Base-by-base conservation (phyloP, 2,888 invertebrate genomes). In the Spodoptera picta region DNA sequence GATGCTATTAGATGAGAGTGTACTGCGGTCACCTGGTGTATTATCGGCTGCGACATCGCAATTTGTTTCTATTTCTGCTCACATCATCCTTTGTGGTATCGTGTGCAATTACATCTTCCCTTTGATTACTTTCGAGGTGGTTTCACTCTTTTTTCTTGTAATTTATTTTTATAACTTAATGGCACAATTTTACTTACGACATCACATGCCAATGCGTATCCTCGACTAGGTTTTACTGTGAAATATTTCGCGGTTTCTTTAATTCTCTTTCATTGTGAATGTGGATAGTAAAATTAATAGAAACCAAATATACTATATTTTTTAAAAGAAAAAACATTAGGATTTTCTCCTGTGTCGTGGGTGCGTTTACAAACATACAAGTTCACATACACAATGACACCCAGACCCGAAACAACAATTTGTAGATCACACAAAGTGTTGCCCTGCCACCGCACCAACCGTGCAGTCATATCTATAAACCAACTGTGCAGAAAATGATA, bases 51-150 rank as follows among this genome's bases (percentile, higher is more conserved):
- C 87, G 89, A 92, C 90, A 88, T 83, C 75, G 84, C 86, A 89
- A 89, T 89, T 88, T 89, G 87, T 88, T 89, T 90, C 88, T 90
- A 89, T 88, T 88, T 90, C 83, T 89, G 86, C 84, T 74, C 86
- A 81, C 85, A 83, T 81, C 79, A 80, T 84, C 81, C 80, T 86
- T 88, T 90, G 90, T 88, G 88, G 89, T 87, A 77, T 80, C 81
- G 73, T 80, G 70, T 83, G 84, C 85, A 90, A 92, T 91, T 90
- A 90, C 76, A 83, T 85, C 84, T 85, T 82, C 77, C 69, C 76
- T 86, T 86, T 87, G 84, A 89, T 89, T 87, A 85, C 87, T 84
- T 83, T 84, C 75, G 77, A 81, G 70, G 75, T 77, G 73, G 68
- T 73, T 76, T 79, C 50, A 55, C 54, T 1, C 23, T 62, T 75